Conservation (phyloP, 2,113 vertebrate species). For the Manacus vitellinus region DNA sequence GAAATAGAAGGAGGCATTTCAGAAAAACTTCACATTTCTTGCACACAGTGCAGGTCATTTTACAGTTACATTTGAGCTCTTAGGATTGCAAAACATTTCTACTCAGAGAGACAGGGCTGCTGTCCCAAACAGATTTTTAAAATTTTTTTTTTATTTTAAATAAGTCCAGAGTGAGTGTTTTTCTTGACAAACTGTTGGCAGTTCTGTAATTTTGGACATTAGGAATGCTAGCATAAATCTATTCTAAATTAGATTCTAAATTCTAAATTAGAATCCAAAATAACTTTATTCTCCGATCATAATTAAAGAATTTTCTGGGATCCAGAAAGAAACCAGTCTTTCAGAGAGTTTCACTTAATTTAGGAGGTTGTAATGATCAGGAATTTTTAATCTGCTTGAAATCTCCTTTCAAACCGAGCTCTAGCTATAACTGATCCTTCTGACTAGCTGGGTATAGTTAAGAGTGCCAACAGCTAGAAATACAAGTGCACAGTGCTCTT, state of each 20-base stretch:
- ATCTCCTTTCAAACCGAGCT: background rate
- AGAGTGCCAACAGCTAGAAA: constrained; percentile 15
- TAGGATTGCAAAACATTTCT: background rate
- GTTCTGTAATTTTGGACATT: background rate
- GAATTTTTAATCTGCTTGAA: constrained; percentile 8
- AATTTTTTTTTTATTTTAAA: background rate
- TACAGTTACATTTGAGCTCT: background rate
- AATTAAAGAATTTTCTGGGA: background rate
- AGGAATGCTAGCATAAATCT: background rate
- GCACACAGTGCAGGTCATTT: background rate
- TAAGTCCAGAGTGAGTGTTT: background rate
- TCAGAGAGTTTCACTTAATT: background rate
- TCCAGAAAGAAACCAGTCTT: background rate
- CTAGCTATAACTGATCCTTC: background rate
- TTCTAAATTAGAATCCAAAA: background rate
- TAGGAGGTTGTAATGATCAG: background rate
- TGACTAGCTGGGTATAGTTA: background rate
- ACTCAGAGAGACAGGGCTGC: background rate
- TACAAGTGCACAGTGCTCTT: constrained; percentile 20
- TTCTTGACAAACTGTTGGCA: background rate
- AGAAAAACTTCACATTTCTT: background rate
- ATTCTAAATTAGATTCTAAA: background rate
- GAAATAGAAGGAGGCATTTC: background rate
- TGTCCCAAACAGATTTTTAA: background rate
- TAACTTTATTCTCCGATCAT: background rate